Percentiles rank a stretch among this genome's conserved stretches.
Conservation (phyloP, 1,140 invertebrate species). For the Laupala kohalensis region DNA sequence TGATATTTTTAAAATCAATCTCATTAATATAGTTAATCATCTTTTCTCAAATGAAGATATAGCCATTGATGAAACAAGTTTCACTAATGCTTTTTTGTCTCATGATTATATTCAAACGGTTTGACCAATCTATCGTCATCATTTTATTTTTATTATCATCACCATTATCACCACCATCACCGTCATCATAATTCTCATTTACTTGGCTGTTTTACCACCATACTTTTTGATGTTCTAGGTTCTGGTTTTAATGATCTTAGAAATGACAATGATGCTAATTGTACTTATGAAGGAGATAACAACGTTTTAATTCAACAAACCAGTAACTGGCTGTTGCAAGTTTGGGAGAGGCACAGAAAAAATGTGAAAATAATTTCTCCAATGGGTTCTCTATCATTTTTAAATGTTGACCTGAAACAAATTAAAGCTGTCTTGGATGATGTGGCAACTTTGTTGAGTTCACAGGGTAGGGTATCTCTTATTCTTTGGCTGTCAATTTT, state of each 20-base stretch:
- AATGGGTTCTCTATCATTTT: constrained; percentile 45
- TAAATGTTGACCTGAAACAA: constrained; percentile 21
- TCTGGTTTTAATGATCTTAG: constrained; percentile 57
- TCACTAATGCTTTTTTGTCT: too few species aligned
- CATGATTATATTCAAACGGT: not conserved
- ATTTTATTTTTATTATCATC: too few species aligned
- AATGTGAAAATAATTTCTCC: constrained; percentile 36
- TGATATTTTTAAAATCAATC: not conserved
- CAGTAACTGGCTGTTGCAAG: constrained; percentile 59
- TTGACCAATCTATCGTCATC: too few species aligned
- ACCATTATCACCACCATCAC: too few species aligned
- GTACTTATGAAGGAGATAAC: constrained; percentile 83
- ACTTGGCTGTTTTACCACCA: not conserved
- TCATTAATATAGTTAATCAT: not conserved
- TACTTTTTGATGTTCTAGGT: too few species aligned
- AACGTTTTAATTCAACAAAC: constrained; percentile 76
- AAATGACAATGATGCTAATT: constrained; percentile 74
- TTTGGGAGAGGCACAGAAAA: constrained; percentile 33
- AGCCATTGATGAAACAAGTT: too few species aligned
- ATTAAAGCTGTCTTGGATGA: not conserved
- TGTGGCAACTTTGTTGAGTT: too few species aligned
- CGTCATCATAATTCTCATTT: not conserved
- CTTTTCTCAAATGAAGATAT: not conserved
- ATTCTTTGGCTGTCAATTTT: not conserved
- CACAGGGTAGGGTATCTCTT: not conserved